Conservation (phyloP, 2,888 invertebrate species). For the Smittia sp. region DNA sequence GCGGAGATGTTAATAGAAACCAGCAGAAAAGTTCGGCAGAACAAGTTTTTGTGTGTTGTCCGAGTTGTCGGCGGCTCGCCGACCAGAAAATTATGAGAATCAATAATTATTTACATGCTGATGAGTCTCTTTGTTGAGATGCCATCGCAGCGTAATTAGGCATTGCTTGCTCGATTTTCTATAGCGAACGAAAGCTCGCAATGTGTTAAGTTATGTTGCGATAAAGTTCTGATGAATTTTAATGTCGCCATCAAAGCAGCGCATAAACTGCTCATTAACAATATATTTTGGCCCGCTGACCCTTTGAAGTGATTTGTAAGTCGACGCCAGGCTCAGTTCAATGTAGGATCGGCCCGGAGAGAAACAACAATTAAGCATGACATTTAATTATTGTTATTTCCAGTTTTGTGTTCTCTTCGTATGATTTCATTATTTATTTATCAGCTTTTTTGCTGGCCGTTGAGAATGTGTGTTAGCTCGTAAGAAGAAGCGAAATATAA, state of each 20-base stretch:
- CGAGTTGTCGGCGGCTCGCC: background rate
- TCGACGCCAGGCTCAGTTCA: too few species aligned
- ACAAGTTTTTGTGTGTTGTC: background rate
- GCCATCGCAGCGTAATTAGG: too few species aligned
- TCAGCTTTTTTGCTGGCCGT: constrained; percentile 18
- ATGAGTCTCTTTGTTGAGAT: too few species aligned
- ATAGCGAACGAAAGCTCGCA: too few species aligned
- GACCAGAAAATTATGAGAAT: too few species aligned
- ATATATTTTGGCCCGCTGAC: too few species aligned
- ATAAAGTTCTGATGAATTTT: too few species aligned
- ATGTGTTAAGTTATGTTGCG: too few species aligned
- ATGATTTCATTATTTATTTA: constrained; percentile 37
- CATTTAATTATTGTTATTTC: constrained; percentile 30
- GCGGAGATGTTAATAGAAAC: background rate
- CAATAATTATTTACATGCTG: too few species aligned
- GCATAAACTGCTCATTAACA: background rate
- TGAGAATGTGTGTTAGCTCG: background rate
- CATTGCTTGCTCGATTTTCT: too few species aligned
- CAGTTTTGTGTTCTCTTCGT: constrained; percentile 6
- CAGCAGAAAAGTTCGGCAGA: background rate
- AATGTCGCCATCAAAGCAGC: background rate
- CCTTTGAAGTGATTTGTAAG: too few species aligned
- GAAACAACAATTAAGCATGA: constrained; percentile 34
- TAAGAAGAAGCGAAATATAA: background rate
- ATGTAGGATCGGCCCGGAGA: background rate